Conservation (phyloP, 2,888 invertebrate species). For the Sinodicranocentrus sp. region DNA sequence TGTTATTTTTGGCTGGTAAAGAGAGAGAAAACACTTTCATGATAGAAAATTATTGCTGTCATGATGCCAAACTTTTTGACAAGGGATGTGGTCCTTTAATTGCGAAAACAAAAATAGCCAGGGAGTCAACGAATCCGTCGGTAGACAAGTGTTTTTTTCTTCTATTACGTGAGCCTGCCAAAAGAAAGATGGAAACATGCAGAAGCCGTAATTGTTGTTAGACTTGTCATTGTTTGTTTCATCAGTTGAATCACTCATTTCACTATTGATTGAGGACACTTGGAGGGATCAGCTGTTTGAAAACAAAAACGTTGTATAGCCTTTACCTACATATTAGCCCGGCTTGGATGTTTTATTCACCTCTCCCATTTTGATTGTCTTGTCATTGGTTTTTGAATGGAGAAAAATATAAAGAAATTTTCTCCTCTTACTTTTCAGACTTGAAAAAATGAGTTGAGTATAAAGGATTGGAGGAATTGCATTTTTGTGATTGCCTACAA, state of each 20-base stretch:
- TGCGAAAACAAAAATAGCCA: background rate
- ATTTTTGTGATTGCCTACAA: background rate
- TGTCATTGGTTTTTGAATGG: background rate
- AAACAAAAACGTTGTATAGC: background rate
- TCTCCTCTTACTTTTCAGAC: background rate
- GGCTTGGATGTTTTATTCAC: background rate
- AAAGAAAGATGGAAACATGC: too few relatives aligned
- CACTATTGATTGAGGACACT: background rate
- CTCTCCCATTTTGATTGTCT: background rate
- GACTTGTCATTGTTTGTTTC: background rate
- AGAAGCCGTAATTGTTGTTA: too few relatives aligned
- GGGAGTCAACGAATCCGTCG: background rate
- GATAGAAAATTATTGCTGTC: background rate
- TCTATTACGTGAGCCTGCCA: background rate
- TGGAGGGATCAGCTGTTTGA: background rate
- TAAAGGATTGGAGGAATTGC: too few relatives aligned
- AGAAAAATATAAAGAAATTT: background rate
- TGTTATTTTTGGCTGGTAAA: background rate
- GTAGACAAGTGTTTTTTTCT: background rate
- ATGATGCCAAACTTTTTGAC: background rate
- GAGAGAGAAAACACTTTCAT: background rate
- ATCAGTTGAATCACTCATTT: background rate
- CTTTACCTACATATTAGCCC: background rate
- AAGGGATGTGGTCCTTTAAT: background rate
- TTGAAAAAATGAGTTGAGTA: too few relatives aligned